Evolutionary conservation across 2,113 vertebrate genomes (phyloP).

Genomic region (Isurus oxyrinchus): DNA sequence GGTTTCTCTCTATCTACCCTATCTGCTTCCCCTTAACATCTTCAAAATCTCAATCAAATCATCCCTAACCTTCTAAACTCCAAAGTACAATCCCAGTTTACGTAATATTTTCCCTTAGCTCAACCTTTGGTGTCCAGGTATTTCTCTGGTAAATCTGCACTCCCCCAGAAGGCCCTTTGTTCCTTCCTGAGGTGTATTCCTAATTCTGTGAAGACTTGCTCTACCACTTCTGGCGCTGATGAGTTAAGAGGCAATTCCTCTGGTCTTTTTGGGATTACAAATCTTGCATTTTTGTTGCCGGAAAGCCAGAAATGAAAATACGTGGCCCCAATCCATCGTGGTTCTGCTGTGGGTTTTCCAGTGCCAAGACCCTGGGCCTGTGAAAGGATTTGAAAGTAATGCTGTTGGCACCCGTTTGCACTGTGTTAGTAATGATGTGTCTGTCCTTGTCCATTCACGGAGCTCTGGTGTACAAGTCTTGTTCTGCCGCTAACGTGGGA

Average conservation of each 20-base stretch:
- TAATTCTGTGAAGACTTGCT: not conserved
- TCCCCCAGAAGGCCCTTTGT: too few relatives aligned
- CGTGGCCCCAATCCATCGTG: not conserved
- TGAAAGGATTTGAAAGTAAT: not conserved
- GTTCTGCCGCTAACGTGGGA: not conserved
- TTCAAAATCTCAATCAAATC: too few relatives aligned
- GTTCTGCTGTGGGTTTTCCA: not conserved
- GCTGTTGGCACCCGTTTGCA: not conserved
- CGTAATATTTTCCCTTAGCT: too few relatives aligned
- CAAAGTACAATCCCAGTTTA: too few relatives aligned
- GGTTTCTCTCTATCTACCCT: too few relatives aligned
- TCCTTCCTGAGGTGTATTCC: too few relatives aligned
- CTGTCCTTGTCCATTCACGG: not conserved
- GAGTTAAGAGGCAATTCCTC: not conserved
- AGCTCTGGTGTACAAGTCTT: not conserved
- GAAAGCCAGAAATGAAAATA: not conserved
- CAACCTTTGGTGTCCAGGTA: too few relatives aligned
- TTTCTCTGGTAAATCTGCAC: too few relatives aligned
- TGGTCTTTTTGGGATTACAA: not conserved
- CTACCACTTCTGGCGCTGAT: not conserved
- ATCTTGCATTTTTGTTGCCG: not conserved
- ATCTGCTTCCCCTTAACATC: too few relatives aligned
- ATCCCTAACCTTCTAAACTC: too few relatives aligned
- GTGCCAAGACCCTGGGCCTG: not conserved
- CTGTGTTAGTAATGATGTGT: not conserved